Percentiles rank a stretch among this genome's conserved stretches.
Conservation (phyloP, 2,888 invertebrate genomes). For the Drosophila merina region DNA sequence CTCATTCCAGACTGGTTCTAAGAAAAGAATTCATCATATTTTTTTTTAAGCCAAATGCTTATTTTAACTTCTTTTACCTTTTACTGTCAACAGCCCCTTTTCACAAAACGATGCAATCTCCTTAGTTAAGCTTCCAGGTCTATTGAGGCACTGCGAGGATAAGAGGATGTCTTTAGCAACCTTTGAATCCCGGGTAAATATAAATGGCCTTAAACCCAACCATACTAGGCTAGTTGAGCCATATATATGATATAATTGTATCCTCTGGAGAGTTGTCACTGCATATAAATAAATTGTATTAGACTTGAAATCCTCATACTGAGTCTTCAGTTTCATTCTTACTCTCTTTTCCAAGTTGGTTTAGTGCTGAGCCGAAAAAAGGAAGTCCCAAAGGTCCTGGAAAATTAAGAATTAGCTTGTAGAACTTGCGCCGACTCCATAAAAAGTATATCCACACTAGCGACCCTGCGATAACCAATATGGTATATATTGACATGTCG, state of each 20-base stretch:
- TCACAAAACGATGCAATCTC: slow-evolving; percentile 45
- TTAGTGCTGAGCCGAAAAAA: slow-evolving; percentile 58
- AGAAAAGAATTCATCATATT: background rate
- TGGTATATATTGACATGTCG: slow-evolving; percentile 10
- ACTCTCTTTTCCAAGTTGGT: background rate
- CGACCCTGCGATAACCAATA: slow-evolving; percentile 39
- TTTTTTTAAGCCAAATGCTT: background rate
- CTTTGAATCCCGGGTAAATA: slow-evolving; percentile 67
- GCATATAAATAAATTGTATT: background rate
- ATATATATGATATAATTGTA: slow-evolving; percentile 30
- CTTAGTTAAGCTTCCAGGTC: slow-evolving; percentile 53
- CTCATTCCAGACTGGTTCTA: slow-evolving; percentile 66
- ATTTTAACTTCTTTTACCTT: slow-evolving; percentile 36
- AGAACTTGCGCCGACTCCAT: slow-evolving; percentile 72
- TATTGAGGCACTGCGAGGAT: slow-evolving; percentile 68
- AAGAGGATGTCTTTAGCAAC: slow-evolving; percentile 62
- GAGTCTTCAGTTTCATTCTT: no score
- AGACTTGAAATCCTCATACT: background rate
- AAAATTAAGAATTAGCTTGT: slow-evolving; percentile 60
- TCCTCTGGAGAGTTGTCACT: background rate
- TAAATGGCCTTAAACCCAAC: slow-evolving; percentile 68
- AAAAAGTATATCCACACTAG: slow-evolving; percentile 63
- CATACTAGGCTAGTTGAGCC: slow-evolving; percentile 61
- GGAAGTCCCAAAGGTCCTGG: slow-evolving; percentile 71
- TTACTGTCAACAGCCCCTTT: slow-evolving; percentile 43